phyloP scores from a whole-genome alignment of 92 coral and sea anemone species.

The Galaxea fascicularis region DNA sequence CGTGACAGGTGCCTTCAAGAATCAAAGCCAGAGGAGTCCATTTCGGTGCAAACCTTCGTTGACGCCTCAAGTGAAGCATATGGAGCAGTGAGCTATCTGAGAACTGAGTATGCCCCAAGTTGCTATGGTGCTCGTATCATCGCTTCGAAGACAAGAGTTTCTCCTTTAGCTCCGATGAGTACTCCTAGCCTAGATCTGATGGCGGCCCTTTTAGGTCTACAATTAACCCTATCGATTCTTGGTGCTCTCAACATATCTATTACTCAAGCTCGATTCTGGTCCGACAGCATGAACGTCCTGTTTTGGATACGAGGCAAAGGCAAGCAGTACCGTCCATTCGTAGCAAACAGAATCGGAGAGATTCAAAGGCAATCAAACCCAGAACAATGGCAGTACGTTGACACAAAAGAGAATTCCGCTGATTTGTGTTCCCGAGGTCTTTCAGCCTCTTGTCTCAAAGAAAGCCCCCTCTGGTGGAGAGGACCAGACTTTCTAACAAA shows the following conservation, averaged over 20 bases:
- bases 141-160: too few species aligned
- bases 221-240: too few species aligned
- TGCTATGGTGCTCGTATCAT: slow-evolving; percentile 17
- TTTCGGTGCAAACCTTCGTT: slow-evolving; percentile 19
- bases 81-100: too few species aligned
- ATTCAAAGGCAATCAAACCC: slow-evolving; percentile 43
- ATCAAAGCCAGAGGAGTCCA: too few species aligned
- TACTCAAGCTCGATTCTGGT: too few species aligned
- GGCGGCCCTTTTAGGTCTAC: slow-evolving; percentile 53
- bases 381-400: slow-evolving; percentile 56
- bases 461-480: slow-evolving; percentile 22
- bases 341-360: slow-evolving; percentile 56
- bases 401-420: slow-evolving; percentile 13
- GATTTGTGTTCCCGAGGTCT: slow-evolving; percentile 46
- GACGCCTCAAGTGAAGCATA: slow-evolving; percentile 60
- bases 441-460: not conserved
- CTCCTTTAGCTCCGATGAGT: slow-evolving; percentile 52
- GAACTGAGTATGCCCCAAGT: slow-evolving; percentile 38
- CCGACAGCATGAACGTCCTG: too few species aligned
- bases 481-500: slow-evolving; percentile 14
- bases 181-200: slow-evolving; percentile 56
- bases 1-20: slow-evolving; percentile 38
- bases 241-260: not conserved
- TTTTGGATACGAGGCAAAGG: slow-evolving; percentile 31
- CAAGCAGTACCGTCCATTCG: slow-evolving; percentile 42